Evolutionary conservation across 1,140 invertebrate species (phyloP).

Genomic region (Spodoptera litura): DNA sequence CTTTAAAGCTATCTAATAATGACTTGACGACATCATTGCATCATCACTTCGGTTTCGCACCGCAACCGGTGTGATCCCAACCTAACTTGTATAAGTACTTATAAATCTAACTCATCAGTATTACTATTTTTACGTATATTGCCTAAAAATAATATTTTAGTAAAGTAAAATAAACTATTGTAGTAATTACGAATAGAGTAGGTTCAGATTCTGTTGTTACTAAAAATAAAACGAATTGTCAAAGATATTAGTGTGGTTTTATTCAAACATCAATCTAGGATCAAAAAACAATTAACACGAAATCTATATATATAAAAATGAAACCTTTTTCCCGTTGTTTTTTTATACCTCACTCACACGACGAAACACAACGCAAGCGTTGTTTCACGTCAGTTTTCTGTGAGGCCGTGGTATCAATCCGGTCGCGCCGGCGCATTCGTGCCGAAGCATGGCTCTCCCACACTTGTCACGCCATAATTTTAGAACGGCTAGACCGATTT

Average conservation of each 20-base stretch:
- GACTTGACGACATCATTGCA: background rate
- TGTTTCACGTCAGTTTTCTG: too few species aligned
- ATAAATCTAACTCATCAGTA: constrained; percentile 35
- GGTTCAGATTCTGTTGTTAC: constrained; percentile 12
- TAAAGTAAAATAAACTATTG: background rate
- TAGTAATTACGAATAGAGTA: background rate
- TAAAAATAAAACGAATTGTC: constrained; percentile 12
- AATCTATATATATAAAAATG: too few species aligned
- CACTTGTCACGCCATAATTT: too few species aligned
- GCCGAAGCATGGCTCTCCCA: too few species aligned
- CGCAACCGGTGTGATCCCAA: constrained; percentile 13
- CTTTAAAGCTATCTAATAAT: background rate
- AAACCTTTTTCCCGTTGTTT: too few species aligned
- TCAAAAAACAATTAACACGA: too few species aligned
- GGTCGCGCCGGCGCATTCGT: too few species aligned
- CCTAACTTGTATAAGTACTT: constrained; percentile 29
- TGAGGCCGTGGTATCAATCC: too few species aligned
- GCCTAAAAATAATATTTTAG: background rate
- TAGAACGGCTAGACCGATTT: too few species aligned
- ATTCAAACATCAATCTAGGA: background rate
- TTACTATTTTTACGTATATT: constrained; percentile 18
- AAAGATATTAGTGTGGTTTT: background rate
- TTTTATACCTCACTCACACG: too few species aligned
- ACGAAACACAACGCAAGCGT: too few species aligned
- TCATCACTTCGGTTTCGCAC: background rate